Evolutionary conservation across 2,797 vertebrate species (phyloP), one percentile per base, ranked within the genome.

Genomic region (Takifugu ocellatus): DNA sequence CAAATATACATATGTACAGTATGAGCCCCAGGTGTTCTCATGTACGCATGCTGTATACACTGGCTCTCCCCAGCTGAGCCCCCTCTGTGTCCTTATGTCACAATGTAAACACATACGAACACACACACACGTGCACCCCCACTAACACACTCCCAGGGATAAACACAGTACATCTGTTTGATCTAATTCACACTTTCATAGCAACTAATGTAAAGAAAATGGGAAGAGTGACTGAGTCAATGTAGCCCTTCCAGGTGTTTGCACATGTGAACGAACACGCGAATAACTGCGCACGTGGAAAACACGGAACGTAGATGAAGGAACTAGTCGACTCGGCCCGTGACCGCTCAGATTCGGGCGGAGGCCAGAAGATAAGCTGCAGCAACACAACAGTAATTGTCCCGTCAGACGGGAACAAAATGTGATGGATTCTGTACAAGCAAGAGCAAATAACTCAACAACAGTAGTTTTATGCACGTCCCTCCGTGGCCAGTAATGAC

Each of bases 1-100:
- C 61, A 59, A 68, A 57, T 51, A 17, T 59, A 39, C 56, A 29
- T 61, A 54, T 74, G 52, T 66, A 70, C 53, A 68, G 56, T 66
- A 25, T 77, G 33, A 68, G 83, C 78, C 78, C 51, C 82, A 82
- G 85, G 83, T 80, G 85, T 61, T 71, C n/a, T 51, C 62, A 75
- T 50, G 59, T 59, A 77, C 66, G 78, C 56, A 59, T 68, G 59
- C 50, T 72, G 56, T 70, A 75, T 72, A 71, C 75, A 61, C 79
- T 71, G 57, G 49, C 51, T 70, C 63, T 70, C 56, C 66, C 72
- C 84, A 84, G 81, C 84, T 85, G 84, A 81, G 80, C 64, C 78
- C 44, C 10, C 44, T 46, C 44, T 11, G 44, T 21, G 16, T 21
- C 44, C 44, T 46, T 46, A 46, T 46, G 44, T 46, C 17, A 10